Percentiles rank a stretch among this genome's conserved stretches.
Conservation (phyloP, 92 coral and sea anemone genomes). For the Parazoanthus swiftii region DNA sequence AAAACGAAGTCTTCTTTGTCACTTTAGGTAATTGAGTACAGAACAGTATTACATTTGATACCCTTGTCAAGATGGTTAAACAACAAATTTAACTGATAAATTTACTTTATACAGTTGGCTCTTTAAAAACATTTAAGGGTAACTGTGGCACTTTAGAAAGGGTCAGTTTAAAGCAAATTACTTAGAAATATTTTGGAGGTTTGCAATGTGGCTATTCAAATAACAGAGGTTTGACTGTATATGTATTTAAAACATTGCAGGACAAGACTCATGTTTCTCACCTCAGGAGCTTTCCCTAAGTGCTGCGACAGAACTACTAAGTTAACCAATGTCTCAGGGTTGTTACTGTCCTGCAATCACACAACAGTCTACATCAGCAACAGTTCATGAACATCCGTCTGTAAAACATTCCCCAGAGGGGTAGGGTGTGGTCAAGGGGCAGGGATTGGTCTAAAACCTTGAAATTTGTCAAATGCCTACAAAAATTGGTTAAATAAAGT, state of each 20-base stretch:
- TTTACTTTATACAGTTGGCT: too few species aligned
- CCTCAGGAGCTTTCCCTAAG: conserved; percentile 96
- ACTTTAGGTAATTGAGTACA: too few species aligned
- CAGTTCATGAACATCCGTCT: background rate
- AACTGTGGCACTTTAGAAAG: too few species aligned
- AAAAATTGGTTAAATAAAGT: too few species aligned
- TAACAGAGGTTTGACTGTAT: background rate
- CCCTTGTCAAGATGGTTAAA: too few species aligned
- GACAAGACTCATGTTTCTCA: conserved; percentile 9
- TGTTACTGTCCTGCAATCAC: conserved; percentile 81
- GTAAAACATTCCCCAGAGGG: background rate
- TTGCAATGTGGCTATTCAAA: background rate
- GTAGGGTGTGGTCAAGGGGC: background rate
- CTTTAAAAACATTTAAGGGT: too few species aligned
- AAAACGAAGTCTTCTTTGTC: too few species aligned
- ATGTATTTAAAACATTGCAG: background rate
- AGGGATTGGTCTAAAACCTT: background rate
- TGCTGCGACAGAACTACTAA: conserved; percentile 90
- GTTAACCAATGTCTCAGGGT: conserved; percentile 94
- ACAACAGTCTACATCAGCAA: background rate
- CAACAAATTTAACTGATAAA: too few species aligned
- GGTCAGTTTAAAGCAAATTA: too few species aligned
- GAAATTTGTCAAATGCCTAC: background rate
- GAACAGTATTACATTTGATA: too few species aligned
- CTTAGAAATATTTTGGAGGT: too few species aligned